Conservation (phyloP, 2,888 invertebrate species). For the Timema cristinae region DNA sequence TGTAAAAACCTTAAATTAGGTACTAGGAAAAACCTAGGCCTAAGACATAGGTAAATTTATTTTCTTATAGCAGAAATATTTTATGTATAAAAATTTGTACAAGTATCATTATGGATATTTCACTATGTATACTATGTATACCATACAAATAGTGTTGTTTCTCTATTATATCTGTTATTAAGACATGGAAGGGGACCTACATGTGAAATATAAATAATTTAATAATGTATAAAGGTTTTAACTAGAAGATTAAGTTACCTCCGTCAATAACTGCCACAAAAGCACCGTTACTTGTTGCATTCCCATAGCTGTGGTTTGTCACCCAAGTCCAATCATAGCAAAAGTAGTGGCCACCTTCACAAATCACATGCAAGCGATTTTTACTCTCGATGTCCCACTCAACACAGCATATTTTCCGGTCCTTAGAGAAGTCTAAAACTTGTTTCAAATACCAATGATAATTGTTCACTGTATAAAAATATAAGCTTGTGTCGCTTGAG, state of each 20-base stretch:
- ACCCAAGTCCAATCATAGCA: conserved; percentile 64
- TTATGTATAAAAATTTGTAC: too few relatives aligned
- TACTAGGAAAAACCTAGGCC: too few relatives aligned
- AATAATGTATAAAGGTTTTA: background rate
- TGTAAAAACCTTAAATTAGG: too few relatives aligned
- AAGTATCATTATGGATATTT: too few relatives aligned
- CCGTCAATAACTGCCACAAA: conserved; percentile 75
- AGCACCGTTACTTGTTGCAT: conserved; percentile 52
- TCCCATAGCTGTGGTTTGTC: conserved; percentile 54
- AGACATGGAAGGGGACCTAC: conserved; percentile 32
- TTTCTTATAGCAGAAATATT: too few relatives aligned
- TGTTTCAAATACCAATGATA: conserved; percentile 92
- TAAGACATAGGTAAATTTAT: too few relatives aligned
- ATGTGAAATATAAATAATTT: conserved; percentile 26
- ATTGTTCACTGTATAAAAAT: conserved; percentile 76
- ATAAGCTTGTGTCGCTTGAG: conserved; percentile 47
- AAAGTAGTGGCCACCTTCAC: conserved; percentile 39
- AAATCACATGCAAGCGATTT: conserved; percentile 56
- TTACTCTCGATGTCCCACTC: conserved; percentile 49
- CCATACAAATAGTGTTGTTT: too few relatives aligned
- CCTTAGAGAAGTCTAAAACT: conserved; percentile 53
- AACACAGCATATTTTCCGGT: conserved; percentile 36
- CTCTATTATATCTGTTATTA: too few relatives aligned
- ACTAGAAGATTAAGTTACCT: conserved; percentile 37
- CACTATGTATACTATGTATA: too few relatives aligned